Conservation (phyloP, 2,113 vertebrate genomes). For the Bungarus multicinctus region DNA sequence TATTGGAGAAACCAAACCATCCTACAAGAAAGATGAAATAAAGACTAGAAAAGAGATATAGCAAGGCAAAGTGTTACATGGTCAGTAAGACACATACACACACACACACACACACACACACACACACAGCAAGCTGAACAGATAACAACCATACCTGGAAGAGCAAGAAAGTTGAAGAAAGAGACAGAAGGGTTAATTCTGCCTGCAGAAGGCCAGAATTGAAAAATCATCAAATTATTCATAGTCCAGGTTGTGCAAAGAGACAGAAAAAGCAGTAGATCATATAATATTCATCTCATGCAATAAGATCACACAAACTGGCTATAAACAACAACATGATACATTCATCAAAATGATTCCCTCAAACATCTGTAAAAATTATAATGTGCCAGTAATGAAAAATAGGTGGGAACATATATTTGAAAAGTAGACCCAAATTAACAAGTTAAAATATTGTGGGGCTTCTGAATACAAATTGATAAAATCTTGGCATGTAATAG, state of each 20-base stretch:
- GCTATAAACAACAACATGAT: neutral
- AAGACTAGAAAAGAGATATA: neutral
- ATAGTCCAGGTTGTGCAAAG: neutral
- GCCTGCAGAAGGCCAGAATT: neutral
- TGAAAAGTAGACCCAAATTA: neutral
- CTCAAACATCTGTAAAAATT: neutral
- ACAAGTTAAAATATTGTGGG: neutral
- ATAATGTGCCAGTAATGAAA: neutral
- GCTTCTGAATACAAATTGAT: neutral
- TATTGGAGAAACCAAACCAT: neutral
- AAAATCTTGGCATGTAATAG: neutral
- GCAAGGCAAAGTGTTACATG: neutral
- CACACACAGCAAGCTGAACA: neutral
- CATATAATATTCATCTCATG: neutral
- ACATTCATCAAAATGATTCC: neutral
- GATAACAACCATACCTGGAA: neutral
- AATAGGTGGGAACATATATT: neutral
- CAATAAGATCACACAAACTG: neutral
- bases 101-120: rapidly evolving
- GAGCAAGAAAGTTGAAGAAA: neutral
- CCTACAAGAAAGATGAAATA: neutral
- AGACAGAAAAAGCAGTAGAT: neutral
- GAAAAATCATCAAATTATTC: neutral
- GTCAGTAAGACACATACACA: neutral
- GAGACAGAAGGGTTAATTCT: neutral